These are phyloP conservation scores for Ctenosaura bakeri DNA, from an alignment of 2,797 vertebrate genomes.

Conservation along the genomic window DNA sequence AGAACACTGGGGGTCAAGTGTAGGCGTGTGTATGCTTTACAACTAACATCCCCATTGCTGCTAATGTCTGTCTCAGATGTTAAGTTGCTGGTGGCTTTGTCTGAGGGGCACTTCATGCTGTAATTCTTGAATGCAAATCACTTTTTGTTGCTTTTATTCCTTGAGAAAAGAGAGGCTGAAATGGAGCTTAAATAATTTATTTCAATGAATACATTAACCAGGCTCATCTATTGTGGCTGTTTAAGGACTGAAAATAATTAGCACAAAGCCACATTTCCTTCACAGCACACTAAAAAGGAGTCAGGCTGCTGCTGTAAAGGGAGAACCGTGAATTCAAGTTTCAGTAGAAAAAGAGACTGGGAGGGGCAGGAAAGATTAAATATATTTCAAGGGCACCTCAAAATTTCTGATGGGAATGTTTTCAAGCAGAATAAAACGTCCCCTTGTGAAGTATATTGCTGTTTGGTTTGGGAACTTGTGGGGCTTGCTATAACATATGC, in stretches of 20 bases:
- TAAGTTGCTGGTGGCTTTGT: constrained; percentile 74
- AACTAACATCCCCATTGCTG: constrained; percentile 75
- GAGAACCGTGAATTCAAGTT: constrained; percentile 75
- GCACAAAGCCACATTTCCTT: constrained; percentile 79
- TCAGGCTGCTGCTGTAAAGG: constrained; percentile 70
- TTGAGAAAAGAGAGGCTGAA: constrained; percentile 78
- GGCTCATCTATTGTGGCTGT: constrained; percentile 77
- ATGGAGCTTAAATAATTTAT: constrained; percentile 83
- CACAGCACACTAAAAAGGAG: constrained; percentile 77
- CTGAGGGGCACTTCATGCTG: constrained; percentile 79
- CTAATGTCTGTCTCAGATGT: constrained; percentile 70
- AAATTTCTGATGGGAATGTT: constrained; percentile 80
- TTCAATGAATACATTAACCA: constrained; percentile 80
- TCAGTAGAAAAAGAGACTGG: constrained; percentile 68
- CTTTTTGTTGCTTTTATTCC: constrained; percentile 81
- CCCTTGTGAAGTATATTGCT: constrained; percentile 71
- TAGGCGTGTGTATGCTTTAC: constrained; percentile 81
- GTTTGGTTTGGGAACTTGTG: constrained; percentile 70
- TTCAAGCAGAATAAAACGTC: constrained; percentile 74
- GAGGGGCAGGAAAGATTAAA: constrained; percentile 69
- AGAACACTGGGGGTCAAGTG: constrained; percentile 79
- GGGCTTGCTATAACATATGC: constrained; percentile 57
- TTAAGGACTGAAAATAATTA: constrained; percentile 82
- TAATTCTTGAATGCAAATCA: constrained; percentile 80
- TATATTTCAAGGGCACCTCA: constrained; percentile 76